These are phyloP conservation scores for Bergia puertoricense DNA, from an alignment of 92 coral and sea anemone species.

Conservation along the genomic window DNA sequence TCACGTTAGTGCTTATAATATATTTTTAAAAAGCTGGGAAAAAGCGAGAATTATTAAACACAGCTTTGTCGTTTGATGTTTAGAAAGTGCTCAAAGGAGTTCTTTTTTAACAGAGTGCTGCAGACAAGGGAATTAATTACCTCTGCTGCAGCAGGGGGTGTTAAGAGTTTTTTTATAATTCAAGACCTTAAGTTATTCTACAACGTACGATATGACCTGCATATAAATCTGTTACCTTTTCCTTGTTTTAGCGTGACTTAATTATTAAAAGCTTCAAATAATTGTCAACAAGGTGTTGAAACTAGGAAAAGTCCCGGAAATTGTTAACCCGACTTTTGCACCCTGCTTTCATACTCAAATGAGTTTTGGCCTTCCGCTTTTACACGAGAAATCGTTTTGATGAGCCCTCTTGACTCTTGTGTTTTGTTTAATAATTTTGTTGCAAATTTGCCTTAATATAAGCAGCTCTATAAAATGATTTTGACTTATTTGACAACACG, in stretches of 20 bases:
- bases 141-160: background rate
- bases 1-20: background rate
- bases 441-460: background rate
- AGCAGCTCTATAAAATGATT: background rate
- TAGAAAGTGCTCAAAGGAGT: background rate
- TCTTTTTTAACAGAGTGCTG: no score
- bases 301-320: constrained; percentile 32
- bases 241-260: constrained; percentile 4
- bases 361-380: constrained; percentile 36
- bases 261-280: background rate
- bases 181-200: background rate
- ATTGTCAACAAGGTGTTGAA: background rate
- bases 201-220: background rate
- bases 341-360: constrained; percentile 15
- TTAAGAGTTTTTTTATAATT: no score
- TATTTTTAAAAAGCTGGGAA: no score
- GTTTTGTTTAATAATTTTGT: background rate
- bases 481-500: background rate
- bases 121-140: no score
- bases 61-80: background rate
- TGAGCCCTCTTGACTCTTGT: background rate
- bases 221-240: background rate
- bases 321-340: background rate
- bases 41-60: background rate
- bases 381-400: background rate